phyloP scores from a whole-genome alignment of 2,888 invertebrate genomes.

The Pemphredon lugubris region DNA sequence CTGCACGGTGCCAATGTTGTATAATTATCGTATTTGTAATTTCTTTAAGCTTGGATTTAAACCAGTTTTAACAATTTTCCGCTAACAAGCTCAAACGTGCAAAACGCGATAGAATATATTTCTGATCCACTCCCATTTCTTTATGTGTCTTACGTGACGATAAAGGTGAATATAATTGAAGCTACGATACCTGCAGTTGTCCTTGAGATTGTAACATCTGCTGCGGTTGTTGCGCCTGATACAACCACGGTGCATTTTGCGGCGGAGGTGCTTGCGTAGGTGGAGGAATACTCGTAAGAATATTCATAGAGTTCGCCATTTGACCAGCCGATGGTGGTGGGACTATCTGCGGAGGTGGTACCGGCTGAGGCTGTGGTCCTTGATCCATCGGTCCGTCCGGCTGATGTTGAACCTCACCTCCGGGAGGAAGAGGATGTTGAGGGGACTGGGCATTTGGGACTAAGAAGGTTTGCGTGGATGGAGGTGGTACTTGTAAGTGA shows the following conservation, averaged over 20 bases:
- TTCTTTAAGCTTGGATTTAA: too few relatives aligned
- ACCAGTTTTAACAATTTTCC: too few relatives aligned
- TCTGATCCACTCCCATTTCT: too few relatives aligned
- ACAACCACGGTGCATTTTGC: slow-evolving; percentile 78
- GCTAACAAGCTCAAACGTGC: too few relatives aligned
- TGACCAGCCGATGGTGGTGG: slow-evolving; percentile 76
- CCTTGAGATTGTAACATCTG: slow-evolving; percentile 70
- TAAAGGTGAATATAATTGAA: neutral
- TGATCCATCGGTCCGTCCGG: slow-evolving; percentile 81
- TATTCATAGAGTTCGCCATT: slow-evolving; percentile 76
- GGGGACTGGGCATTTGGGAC: slow-evolving; percentile 73
- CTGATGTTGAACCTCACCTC: slow-evolving; percentile 82
- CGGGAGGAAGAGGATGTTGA: slow-evolving; percentile 79
- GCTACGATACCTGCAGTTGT: slow-evolving; percentile 74
- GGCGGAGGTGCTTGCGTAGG: slow-evolving; percentile 75
- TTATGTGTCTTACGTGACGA: too few relatives aligned
- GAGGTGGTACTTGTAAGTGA: slow-evolving; percentile 74
- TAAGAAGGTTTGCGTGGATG: slow-evolving; percentile 73
- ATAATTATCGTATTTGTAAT: too few relatives aligned
- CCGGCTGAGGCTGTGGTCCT: slow-evolving; percentile 82
- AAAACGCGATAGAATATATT: too few relatives aligned
- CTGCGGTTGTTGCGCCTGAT: slow-evolving; percentile 73
- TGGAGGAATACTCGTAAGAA: slow-evolving; percentile 77
- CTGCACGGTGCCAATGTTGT: too few relatives aligned
- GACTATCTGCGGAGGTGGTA: slow-evolving; percentile 79